Evolutionary conservation across 2,113 vertebrate species (phyloP).

Genomic region (Pardalotus punctatus): DNA sequence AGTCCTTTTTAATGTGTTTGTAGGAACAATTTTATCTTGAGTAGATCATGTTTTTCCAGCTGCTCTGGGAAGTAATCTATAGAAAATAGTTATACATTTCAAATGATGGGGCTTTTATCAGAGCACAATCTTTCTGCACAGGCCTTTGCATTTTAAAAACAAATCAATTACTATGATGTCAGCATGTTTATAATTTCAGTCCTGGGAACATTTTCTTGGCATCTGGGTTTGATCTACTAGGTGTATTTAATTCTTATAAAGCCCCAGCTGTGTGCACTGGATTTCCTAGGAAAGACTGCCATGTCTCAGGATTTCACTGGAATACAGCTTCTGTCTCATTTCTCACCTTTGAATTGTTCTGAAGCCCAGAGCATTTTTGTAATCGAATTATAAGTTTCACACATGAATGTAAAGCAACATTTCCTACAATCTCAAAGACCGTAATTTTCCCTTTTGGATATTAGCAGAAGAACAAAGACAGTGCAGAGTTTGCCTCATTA

Average conservation of each 20-base stretch:
- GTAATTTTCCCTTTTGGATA: conserved; percentile 9
- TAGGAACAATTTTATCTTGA: conserved; percentile 4
- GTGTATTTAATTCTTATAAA: conserved; percentile 69
- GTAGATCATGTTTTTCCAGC: conserved; percentile 62
- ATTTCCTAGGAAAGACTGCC: conserved; percentile 29
- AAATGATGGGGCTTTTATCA: conserved; percentile 57
- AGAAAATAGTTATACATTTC: conserved; percentile 51
- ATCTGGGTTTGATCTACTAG: conserved; percentile 54
- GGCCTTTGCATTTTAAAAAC: conserved; percentile 59
- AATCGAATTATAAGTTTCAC: background rate
- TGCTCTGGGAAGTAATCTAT: conserved; percentile 10
- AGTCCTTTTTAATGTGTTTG: background rate
- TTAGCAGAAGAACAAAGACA: conserved; percentile 19
- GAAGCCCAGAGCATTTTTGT: conserved; percentile 31
- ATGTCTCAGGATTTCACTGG: background rate
- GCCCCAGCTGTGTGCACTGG: conserved; percentile 52
- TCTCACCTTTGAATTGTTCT: conserved; percentile 58
- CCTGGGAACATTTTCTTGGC: conserved; percentile 70
- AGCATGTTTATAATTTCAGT: conserved; percentile 65
- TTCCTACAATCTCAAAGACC: background rate
- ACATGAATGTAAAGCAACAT: background rate
- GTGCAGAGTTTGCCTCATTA: conserved; percentile 5
- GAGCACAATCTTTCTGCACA: conserved; percentile 32
- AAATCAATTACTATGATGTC: conserved; percentile 61
- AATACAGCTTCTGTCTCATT: conserved; percentile 25